Evolutionary conservation across 2,888 invertebrate species (phyloP).

Genomic region (Rotaria macrura): DNA sequence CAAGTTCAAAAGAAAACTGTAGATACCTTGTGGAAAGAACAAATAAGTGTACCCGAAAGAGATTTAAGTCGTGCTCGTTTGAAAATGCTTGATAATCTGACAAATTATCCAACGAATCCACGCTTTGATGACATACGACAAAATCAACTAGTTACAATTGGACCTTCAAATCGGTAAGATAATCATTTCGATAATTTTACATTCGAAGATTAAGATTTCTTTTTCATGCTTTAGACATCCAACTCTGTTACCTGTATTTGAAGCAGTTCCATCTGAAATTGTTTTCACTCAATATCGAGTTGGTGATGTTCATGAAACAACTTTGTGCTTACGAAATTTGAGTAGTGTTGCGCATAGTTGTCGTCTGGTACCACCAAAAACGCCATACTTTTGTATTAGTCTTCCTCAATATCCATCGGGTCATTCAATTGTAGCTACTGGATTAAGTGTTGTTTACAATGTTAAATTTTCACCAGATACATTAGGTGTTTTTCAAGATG

Average conservation of each 20-base stretch:
- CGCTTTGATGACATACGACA: slow-evolving; percentile 36
- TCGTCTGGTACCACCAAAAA: slow-evolving; percentile 43
- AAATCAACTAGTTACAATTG: background rate
- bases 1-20: background rate
- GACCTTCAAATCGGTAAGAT: background rate
- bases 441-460: slow-evolving; percentile 47
- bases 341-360: slow-evolving; percentile 45
- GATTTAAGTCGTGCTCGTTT: slow-evolving; percentile 40
- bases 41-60: slow-evolving; percentile 41
- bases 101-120: slow-evolving; percentile 44
- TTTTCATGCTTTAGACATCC: slow-evolving; percentile 9
- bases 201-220: background rate
- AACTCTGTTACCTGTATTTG: slow-evolving; percentile 37
- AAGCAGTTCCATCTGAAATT: slow-evolving; percentile 43
- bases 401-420: slow-evolving; percentile 47
- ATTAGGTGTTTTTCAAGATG: slow-evolving; percentile 45
- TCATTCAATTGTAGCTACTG: slow-evolving; percentile 47
- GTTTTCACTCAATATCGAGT: slow-evolving; percentile 45
- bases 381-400: slow-evolving; percentile 36
- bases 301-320: slow-evolving; percentile 48
- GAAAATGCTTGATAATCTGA: slow-evolving; percentile 41
- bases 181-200: too few species aligned
- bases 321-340: slow-evolving; percentile 47
- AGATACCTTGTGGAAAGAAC: slow-evolving; percentile 41
- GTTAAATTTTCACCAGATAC: slow-evolving; percentile 49